phyloP scores from a whole-genome alignment of 2,113 vertebrate species.

The Mormoops blainvillei region DNA sequence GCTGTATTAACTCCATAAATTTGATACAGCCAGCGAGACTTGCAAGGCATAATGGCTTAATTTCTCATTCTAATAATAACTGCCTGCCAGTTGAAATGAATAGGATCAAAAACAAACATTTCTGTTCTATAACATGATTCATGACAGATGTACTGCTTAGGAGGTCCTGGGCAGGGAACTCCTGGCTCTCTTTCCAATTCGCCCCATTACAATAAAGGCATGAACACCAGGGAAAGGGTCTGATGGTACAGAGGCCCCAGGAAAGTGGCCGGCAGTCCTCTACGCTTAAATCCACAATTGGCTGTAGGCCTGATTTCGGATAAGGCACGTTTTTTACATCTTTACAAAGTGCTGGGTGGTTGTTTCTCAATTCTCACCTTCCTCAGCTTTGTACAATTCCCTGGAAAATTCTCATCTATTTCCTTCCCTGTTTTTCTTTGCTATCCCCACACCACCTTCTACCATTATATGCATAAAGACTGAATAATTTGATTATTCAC shows the following conservation, averaged over 20 bases:
- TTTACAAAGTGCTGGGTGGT: constrained; percentile 63
- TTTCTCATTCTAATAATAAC: constrained; percentile 85
- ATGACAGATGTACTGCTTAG: constrained; percentile 75
- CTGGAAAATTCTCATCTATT: constrained; percentile 24
- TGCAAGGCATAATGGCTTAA: constrained; percentile 79
- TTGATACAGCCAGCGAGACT: constrained; percentile 78
- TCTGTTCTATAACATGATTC: constrained; percentile 77
- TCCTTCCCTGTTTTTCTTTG: not conserved
- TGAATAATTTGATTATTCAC: constrained; percentile 56
- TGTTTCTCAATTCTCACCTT: constrained; percentile 1
- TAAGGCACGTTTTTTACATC: constrained; percentile 58
- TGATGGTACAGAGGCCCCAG: constrained; percentile 68
- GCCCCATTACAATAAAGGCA: constrained; percentile 62
- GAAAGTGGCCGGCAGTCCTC: constrained; percentile 67
- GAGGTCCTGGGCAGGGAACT: constrained; percentile 71
- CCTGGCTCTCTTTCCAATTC: constrained; percentile 58
- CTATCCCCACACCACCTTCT: rapidly evolving
- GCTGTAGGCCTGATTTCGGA: constrained; percentile 65
- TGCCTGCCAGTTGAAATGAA: constrained; percentile 80
- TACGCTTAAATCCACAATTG: constrained; percentile 67
- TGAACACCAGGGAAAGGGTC: constrained; percentile 68
- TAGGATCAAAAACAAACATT: constrained; percentile 81
- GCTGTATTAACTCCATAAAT: constrained; percentile 80
- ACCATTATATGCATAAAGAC: not conserved
- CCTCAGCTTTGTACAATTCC: constrained; percentile 32